Percentiles rank a stretch among this genome's conserved stretches.
Conservation (phyloP, 35 echinoderm and acorn worm genomes). For the Heliocidaris erythrogramma region DNA sequence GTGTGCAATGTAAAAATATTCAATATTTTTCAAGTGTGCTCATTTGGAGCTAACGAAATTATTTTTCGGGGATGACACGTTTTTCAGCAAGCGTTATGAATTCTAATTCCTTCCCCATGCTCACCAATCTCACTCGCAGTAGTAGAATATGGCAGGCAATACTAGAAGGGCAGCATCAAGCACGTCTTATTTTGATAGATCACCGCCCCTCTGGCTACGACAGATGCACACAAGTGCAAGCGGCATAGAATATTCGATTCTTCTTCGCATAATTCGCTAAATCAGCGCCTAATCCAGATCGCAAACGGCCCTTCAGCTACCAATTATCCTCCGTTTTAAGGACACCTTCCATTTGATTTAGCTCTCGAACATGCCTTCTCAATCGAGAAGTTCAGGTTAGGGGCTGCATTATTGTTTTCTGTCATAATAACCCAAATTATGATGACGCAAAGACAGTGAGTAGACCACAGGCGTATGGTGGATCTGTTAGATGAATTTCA, state of each 20-base stretch:
- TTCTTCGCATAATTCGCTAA: neutral
- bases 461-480: neutral
- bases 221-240: neutral
- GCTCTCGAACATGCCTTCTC: neutral
- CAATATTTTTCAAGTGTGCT: no score
- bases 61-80: neutral
- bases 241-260: neutral
- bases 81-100: neutral
- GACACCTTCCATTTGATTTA: neutral
- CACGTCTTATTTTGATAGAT: constrained; percentile 3
- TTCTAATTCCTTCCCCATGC: no score
- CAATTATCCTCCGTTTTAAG: neutral
- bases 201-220: neutral
- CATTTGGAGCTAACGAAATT: no score
- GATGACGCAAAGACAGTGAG: neutral
- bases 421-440: neutral
- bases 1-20: no score
- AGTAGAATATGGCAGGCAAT: neutral
- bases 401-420: neutral
- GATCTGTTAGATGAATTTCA: neutral
- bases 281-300: neutral
- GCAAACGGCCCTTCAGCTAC: neutral
- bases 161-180: neutral
- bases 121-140: neutral
- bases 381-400: neutral